phyloP scores from a whole-genome alignment of 2,888 invertebrate species.

The Scaeva pyrastri region DNA sequence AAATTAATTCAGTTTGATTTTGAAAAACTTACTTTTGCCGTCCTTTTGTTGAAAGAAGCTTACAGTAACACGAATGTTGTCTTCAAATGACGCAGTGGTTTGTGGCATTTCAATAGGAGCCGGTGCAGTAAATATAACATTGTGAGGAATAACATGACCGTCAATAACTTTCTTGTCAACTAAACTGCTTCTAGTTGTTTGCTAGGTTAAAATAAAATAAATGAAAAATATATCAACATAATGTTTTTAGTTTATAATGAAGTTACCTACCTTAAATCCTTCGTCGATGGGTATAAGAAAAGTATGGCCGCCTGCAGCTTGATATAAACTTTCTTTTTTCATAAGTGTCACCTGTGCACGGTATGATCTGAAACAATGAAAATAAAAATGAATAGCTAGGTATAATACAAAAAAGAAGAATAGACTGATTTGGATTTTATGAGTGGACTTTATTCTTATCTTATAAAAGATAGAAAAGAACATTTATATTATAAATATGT shows the following conservation, averaged over 20 bases:
- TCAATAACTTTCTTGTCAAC: constrained; percentile 94
- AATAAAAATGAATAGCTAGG: constrained; percentile 75
- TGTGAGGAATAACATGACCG: constrained; percentile 94
- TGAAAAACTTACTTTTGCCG: constrained; percentile 87
- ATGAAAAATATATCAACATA: not conserved
- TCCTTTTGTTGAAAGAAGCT: constrained; percentile 90
- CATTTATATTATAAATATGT: too few species aligned
- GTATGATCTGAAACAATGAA: constrained; percentile 86
- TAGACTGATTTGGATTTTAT: not conserved
- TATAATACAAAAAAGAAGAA: not conserved
- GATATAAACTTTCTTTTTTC: constrained; percentile 90
- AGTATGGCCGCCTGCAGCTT: constrained; percentile 91
- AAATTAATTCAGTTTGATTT: constrained; percentile 4
- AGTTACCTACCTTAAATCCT: constrained; percentile 89
- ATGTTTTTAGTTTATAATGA: not conserved
- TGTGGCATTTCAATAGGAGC: constrained; percentile 90
- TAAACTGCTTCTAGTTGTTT: constrained; percentile 88
- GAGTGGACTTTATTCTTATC: too few species aligned
- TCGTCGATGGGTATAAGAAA: constrained; percentile 96
- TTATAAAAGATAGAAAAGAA: too few species aligned
- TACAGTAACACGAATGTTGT: constrained; percentile 92
- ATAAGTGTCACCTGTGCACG: constrained; percentile 90
- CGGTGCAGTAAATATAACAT: constrained; percentile 94
- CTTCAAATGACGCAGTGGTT: constrained; percentile 92
- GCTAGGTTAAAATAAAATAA: constrained; percentile 83